phyloP scores from a whole-genome alignment of 2,797 vertebrate species.

The Novumbra hubbsi region DNA sequence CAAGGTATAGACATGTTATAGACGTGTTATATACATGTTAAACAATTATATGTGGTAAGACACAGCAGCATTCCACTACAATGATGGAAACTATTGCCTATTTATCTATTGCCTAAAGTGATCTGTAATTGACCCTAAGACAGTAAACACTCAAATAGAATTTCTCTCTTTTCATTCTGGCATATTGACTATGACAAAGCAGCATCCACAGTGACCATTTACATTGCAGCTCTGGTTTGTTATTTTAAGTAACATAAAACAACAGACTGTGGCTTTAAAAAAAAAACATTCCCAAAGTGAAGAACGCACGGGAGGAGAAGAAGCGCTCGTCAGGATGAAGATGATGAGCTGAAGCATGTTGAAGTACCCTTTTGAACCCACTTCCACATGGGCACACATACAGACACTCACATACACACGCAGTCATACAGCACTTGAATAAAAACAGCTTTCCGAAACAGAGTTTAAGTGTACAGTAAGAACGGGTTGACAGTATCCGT shows the following conservation, averaged over 20 bases:
- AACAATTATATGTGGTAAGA: not conserved
- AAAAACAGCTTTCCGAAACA: conserved; percentile 3
- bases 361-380: no score
- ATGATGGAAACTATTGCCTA: not conserved
- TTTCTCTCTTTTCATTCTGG: conserved; percentile 6
- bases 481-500: not conserved
- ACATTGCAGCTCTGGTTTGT: not conserved
- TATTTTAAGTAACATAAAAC: conserved; percentile 1
- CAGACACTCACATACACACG: not conserved
- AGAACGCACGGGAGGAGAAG: not conserved
- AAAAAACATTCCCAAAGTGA: not conserved
- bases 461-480: not conserved
- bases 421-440: conserved; percentile 1
- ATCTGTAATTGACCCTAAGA: not conserved
- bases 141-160: not conserved
- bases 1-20: not conserved
- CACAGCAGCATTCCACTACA: not conserved
- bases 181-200: not conserved
- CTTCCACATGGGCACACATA: not conserved
- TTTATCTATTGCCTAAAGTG: not conserved
- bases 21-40: not conserved
- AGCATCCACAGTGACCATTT: not conserved
- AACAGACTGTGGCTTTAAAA: not conserved
- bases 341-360: no score
- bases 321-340: not conserved